These are phyloP conservation scores for Tetranychus truncatus DNA, from an alignment of 2,888 invertebrate species.

Conservation along the genomic window DNA sequence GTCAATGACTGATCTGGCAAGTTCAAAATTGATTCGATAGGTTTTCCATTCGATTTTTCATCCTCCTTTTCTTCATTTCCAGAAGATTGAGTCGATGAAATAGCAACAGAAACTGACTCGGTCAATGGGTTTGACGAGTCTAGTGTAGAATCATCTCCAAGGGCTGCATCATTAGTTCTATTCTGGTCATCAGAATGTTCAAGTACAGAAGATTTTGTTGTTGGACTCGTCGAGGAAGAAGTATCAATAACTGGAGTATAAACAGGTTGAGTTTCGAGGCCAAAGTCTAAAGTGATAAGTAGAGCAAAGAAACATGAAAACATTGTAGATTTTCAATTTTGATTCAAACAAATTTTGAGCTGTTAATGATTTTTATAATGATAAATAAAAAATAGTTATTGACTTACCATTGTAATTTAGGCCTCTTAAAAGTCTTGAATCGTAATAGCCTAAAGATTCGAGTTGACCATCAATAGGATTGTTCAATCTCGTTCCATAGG, in stretches of 20 bases:
- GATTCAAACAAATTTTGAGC: background rate
- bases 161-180: background rate
- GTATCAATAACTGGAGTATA: background rate
- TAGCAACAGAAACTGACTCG: background rate
- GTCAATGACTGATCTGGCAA: background rate
- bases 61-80: background rate
- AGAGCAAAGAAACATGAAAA: background rate
- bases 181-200: background rate
- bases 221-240: background rate
- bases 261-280: background rate
- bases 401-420: constrained; percentile 3
- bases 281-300: background rate
- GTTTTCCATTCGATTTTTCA: background rate
- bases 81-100: background rate
- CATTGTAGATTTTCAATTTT: background rate
- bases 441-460: background rate
- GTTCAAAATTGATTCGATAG: background rate
- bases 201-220: background rate
- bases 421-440: background rate
- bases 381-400: background rate
- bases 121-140: background rate
- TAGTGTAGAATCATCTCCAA: no score
- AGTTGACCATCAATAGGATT: background rate
- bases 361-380: background rate
- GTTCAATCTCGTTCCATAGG: background rate